These are phyloP conservation scores for Plectrocnemia conspersa DNA, from an alignment of 1,140 invertebrate genomes.

Conservation along the genomic window DNA sequence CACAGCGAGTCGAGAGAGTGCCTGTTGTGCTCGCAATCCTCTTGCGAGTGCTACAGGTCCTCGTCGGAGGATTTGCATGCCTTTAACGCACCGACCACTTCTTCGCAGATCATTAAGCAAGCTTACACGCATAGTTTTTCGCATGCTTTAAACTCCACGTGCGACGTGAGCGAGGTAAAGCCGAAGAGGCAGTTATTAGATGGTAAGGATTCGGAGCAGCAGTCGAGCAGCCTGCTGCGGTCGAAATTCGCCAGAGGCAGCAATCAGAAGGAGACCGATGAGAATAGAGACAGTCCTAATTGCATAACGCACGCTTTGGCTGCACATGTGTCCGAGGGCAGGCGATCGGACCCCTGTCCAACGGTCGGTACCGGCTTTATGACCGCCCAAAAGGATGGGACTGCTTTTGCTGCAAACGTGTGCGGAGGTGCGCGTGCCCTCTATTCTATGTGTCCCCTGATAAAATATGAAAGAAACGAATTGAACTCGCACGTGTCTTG, in stretches of 20 bases:
- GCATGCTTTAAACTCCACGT: constrained; percentile 11
- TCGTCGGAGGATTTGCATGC: background rate
- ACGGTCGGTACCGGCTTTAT: too few species aligned
- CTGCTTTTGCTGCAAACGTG: background rate
- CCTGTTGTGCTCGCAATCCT: constrained; percentile 15
- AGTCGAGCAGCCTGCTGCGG: background rate
- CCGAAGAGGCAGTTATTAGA: too few species aligned
- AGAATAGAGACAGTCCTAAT: background rate
- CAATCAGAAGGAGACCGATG: background rate
- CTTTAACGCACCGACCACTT: constrained; percentile 9
- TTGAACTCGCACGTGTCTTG: too few species aligned
- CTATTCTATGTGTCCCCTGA: background rate
- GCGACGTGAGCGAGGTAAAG: too few species aligned
- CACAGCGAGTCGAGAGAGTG: constrained; percentile 27
- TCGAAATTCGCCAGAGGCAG: background rate
- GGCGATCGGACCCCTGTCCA: constrained; percentile 10
- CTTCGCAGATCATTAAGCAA: background rate
- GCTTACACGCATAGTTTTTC: constrained; percentile 10
- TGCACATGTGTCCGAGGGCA: constrained; percentile 1
- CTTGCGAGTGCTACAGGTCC: background rate
- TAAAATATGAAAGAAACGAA: too few species aligned
- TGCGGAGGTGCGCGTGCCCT: constrained; percentile 9
- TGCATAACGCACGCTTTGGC: background rate
- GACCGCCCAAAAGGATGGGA: constrained; percentile 1
- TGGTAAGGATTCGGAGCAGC: too few species aligned